phyloP scores from a whole-genome alignment of 2,888 invertebrate genomes.

The Ormyrus rosae region DNA sequence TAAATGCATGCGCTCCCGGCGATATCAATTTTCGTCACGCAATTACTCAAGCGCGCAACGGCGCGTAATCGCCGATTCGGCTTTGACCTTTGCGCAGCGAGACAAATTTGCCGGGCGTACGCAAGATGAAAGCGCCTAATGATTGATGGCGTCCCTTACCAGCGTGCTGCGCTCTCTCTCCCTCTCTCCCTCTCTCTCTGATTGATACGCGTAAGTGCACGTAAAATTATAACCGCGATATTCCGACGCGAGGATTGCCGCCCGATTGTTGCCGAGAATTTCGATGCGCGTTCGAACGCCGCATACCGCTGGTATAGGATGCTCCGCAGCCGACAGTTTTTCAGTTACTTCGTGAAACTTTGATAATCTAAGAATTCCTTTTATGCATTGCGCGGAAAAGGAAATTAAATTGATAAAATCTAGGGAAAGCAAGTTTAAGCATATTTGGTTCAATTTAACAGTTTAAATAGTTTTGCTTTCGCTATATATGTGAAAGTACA shows the following conservation, averaged over 20 bases:
- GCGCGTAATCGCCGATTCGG: slow-evolving; percentile 60
- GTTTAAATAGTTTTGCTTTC: too few species aligned
- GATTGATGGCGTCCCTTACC: slow-evolving; percentile 16
- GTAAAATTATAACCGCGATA: neutral
- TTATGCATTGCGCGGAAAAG: too few species aligned
- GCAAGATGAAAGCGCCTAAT: slow-evolving; percentile 17
- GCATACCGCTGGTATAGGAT: too few species aligned
- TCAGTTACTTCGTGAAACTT: too few species aligned
- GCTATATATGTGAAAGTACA: too few species aligned
- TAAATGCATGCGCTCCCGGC: slow-evolving; percentile 9
- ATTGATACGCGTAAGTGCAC: too few species aligned
- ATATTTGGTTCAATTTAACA: too few species aligned
- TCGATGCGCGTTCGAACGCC: neutral
- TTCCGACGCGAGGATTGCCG: neutral
- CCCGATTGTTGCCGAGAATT: slow-evolving; percentile 20
- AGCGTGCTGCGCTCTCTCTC: neutral
- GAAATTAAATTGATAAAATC: too few species aligned
- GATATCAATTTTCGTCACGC: slow-evolving; percentile 66
- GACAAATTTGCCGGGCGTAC: slow-evolving; percentile 23
- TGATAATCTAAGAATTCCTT: too few species aligned
- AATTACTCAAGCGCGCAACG: slow-evolving; percentile 62
- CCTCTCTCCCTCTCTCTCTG: too few species aligned
- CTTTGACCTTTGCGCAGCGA: slow-evolving; percentile 63
- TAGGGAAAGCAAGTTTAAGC: too few species aligned
- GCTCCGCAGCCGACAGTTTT: too few species aligned